Evolutionary conservation across 2,888 invertebrate genomes (phyloP), one percentile per base, ranked within the genome.

Genomic region (Lottia gigantea): DNA sequence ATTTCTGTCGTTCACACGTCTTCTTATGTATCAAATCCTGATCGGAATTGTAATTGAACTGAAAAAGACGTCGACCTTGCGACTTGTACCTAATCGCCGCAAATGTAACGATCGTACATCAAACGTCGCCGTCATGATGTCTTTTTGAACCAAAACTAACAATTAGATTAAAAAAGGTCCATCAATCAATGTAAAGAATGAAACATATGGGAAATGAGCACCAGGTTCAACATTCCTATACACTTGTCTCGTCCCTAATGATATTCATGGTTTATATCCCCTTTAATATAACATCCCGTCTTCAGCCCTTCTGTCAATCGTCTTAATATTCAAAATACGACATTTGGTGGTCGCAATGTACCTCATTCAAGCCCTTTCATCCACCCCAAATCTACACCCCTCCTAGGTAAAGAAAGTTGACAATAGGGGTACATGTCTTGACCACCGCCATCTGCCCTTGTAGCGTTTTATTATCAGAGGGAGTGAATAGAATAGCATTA

Each of bases 341-440:
- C 55, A 55, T 55, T 55, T 55, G 55, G 55, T 23, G 19, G 3
- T 23, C 55, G 55, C 19, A 19, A 55, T 55, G 19, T 23, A 55
- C 55, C 55, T 55, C 8, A 55, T 23, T 55, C 23, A 55, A 23
- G 11, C n/a, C 55, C 23, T 55, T 55, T 55, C 19, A 55, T 55
- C 55, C 19, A 8, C 12, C 23, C 11, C 19, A 23, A 55, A 19
- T 23, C 11, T 23, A 55, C 55, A 55, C 55, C 55, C 55, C 11
- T 55, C 55, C n/a, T 14, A 23, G 55, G 19, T 15, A 19, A 55
- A 55, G 55, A 55, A 55, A 55, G 23, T 19, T 12, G 55, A 55
- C 55, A 55, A 55, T 55, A 55, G 19, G 55, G 55, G 55, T n/a
- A 23, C 19, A 23, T 23, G 55, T 55, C 55, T 55, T 55, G 23